Conservation (phyloP, 2,113 vertebrate genomes). For the Merops nubicus region DNA sequence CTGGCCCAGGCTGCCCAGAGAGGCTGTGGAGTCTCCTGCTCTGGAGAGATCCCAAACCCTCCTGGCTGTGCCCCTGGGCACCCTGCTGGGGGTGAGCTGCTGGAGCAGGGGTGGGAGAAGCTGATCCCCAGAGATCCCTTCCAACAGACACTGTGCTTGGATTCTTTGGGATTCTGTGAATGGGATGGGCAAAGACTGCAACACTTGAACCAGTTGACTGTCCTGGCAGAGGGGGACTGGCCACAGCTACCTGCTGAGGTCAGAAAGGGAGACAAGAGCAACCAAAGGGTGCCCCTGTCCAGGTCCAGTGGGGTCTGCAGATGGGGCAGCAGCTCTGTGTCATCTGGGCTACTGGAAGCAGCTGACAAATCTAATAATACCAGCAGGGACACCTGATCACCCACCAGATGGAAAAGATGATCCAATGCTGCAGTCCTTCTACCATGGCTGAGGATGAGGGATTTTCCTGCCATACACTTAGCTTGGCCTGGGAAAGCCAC, state of each 20-base stretch:
- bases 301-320: background rate
- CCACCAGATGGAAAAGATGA: background rate
- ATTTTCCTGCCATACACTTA: background rate
- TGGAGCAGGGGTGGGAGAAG: too few relatives aligned
- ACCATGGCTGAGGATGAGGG: background rate
- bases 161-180: background rate
- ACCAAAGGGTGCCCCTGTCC: too few relatives aligned
- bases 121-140: too few relatives aligned
- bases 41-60: too few relatives aligned
- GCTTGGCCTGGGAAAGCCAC: background rate
- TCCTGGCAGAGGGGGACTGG: background rate
- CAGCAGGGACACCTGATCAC: background rate
- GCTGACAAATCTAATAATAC: background rate
- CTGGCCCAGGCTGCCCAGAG: too few relatives aligned
- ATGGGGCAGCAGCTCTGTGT: background rate
- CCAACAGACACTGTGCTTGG: too few relatives aligned
- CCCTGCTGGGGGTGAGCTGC: too few relatives aligned
- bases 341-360: background rate
- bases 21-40: too few relatives aligned
- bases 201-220: too few relatives aligned
- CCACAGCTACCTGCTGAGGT: background rate
- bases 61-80: too few relatives aligned
- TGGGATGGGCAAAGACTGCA: background rate
- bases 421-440: background rate
- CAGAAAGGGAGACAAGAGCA: too few relatives aligned